Conservation (phyloP, 2,113 vertebrate species). For the Leiothrix lutea region DNA sequence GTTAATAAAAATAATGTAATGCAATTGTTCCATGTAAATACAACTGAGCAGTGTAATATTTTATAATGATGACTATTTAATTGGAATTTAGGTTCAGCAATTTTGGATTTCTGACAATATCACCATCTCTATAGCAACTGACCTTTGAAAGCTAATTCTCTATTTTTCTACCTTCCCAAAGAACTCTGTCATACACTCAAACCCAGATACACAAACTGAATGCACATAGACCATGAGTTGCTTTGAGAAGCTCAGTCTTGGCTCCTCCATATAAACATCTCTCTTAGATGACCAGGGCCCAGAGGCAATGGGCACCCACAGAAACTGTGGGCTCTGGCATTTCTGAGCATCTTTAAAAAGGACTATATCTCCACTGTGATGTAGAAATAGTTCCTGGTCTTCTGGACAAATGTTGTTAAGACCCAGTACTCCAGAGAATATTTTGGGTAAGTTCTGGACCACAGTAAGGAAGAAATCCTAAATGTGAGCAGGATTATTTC, state of each 20-base stretch:
- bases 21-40: background rate
- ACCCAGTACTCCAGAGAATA: background rate
- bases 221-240: background rate
- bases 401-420: background rate
- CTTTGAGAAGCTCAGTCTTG: background rate
- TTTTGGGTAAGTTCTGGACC: background rate
- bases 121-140: background rate
- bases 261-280: background rate
- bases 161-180: background rate
- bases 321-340: background rate
- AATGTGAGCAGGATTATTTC: background rate
- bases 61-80: constrained; percentile 35
- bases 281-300: background rate
- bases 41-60: background rate
- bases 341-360: background rate
- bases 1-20: constrained; percentile 45
- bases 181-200: background rate
- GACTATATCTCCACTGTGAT: background rate
- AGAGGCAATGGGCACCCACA: background rate
- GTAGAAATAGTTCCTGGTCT: background rate
- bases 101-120: background rate
- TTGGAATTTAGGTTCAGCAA: background rate
- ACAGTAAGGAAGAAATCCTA: background rate
- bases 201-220: background rate
- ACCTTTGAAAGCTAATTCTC: background rate